Conservation (phyloP, 2,797 vertebrate genomes). For the Hozukius guyotensis region DNA sequence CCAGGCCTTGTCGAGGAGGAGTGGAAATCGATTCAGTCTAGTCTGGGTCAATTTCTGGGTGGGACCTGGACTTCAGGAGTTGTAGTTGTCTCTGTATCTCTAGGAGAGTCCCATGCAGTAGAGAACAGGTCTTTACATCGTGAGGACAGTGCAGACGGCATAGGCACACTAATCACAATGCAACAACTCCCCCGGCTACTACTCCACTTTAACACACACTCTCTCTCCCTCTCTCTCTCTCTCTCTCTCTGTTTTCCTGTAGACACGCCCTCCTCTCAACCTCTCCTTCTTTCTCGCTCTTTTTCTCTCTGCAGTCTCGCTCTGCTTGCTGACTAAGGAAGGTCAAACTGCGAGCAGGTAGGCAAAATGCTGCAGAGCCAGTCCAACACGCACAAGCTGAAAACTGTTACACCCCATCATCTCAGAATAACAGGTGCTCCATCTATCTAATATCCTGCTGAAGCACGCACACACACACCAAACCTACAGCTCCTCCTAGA, state of each 20-base stretch:
- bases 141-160: slow-evolving; percentile 35
- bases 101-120: slow-evolving; percentile 9
- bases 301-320: slow-evolving; percentile 67
- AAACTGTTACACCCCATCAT: slow-evolving; percentile 45
- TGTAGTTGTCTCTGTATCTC: not conserved
- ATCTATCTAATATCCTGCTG: slow-evolving; percentile 5
- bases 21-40: slow-evolving; percentile 11
- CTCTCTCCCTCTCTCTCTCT: slow-evolving; percentile 8
- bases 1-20: not conserved
- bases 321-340: slow-evolving; percentile 78
- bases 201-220: slow-evolving; percentile 62
- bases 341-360: slow-evolving; percentile 75
- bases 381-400: slow-evolving; percentile 3
- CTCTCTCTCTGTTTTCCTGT: slow-evolving; percentile 29
- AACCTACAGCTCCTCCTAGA: slow-evolving; percentile 22
- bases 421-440: slow-evolving; percentile 61
- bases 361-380: slow-evolving; percentile 65
- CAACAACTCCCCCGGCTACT: slow-evolving; percentile 65
- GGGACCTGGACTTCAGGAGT: slow-evolving; percentile 9
- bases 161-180: slow-evolving; percentile 55
- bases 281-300: slow-evolving; percentile 42
- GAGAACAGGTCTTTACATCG: slow-evolving; percentile 29
- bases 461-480: not conserved
- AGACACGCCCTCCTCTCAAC: slow-evolving; percentile 59
- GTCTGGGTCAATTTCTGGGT: not conserved